A percentile compares a stretch with the other conserved stretches of the same genome.
Conservation (phyloP, 2,113 vertebrate species). For the Isichthys henryi region DNA sequence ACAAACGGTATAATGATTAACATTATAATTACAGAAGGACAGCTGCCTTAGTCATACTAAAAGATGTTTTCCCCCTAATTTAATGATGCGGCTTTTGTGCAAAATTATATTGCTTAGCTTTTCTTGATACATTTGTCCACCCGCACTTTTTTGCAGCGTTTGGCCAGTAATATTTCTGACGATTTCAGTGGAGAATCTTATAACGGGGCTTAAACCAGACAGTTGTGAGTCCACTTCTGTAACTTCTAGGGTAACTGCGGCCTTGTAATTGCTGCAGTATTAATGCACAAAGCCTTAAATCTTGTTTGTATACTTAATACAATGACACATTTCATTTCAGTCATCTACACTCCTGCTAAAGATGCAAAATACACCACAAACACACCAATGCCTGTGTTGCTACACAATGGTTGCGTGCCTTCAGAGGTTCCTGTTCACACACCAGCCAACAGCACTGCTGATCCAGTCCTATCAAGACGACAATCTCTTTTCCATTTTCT, state of each 20-base stretch:
- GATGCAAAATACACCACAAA: conserved; percentile 28
- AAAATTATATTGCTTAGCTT: not conserved
- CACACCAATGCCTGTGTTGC: conserved; percentile 29
- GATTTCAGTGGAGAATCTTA: not conserved
- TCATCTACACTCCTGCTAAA: not conserved
- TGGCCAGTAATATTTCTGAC: not conserved
- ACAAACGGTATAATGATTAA: not conserved
- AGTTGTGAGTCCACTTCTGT: not conserved
- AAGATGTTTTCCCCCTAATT: not conserved
- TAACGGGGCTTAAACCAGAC: not conserved
- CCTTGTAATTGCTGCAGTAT: not conserved
- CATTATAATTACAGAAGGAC: not conserved
- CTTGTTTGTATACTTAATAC: not conserved
- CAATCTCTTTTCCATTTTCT: conserved; percentile 36
- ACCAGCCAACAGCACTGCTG: conserved; percentile 34
- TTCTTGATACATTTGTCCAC: not conserved
- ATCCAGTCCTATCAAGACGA: conserved; percentile 37
- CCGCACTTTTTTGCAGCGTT: not conserved
- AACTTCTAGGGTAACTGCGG: not conserved
- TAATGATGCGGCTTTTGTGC: not conserved
- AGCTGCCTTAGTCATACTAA: not conserved
- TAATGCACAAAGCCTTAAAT: not conserved
- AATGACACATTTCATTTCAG: conserved; percentile 9
- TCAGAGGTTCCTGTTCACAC: conserved; percentile 42
- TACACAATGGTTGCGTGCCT: conserved; percentile 46